These are phyloP conservation scores for Machimus atricapillus DNA, from an alignment of 2,888 invertebrate species.

Conservation along the genomic window DNA sequence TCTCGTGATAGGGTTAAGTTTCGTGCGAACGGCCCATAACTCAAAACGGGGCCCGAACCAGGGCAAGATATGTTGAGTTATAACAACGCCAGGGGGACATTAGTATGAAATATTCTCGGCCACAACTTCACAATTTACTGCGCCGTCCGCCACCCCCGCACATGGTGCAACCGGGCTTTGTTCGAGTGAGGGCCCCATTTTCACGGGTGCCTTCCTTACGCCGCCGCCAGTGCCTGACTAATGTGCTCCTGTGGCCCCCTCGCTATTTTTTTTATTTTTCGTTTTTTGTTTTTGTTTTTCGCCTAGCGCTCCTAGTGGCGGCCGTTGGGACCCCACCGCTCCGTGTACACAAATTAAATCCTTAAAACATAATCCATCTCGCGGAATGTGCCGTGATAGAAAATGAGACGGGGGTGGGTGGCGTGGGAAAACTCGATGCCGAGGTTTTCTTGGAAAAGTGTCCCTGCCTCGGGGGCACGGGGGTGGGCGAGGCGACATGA, in stretches of 20 bases:
- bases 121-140: conserved; percentile 46
- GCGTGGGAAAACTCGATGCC: background rate
- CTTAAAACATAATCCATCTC: background rate
- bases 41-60: conserved; percentile 26
- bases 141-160: background rate
- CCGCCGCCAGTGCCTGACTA: background rate
- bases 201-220: background rate
- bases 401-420: background rate
- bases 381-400: background rate
- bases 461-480: background rate
- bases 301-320: background rate
- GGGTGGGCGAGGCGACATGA: background rate
- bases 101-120: conserved; percentile 46
- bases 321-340: background rate
- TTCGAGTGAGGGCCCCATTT: background rate
- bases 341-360: background rate
- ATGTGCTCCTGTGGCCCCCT: background rate
- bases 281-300: background rate
- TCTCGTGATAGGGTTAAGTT: conserved; percentile 47
- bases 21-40: conserved; percentile 45
- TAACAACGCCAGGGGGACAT: conserved; percentile 44
- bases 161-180: background rate
- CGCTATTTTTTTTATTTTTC: too few relatives aligned
- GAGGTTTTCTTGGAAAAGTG: background rate
- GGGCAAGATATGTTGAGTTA: conserved; percentile 43